Evolutionary conservation across 2,888 invertebrate species (phyloP).

Genomic region (Unio pictorum): DNA sequence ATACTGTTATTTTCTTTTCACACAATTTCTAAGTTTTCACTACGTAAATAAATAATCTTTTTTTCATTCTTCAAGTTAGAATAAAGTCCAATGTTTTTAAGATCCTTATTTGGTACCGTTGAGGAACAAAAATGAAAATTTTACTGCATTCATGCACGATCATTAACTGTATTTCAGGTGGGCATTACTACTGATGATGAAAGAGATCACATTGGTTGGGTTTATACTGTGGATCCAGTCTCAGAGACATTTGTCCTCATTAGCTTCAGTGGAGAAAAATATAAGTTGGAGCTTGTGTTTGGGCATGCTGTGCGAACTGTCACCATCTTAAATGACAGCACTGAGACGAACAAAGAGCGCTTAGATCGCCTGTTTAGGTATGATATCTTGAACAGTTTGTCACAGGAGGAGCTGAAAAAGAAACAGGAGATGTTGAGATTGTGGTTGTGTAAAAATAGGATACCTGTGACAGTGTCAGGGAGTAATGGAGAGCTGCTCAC

Average conservation of each 20-base stretch:
- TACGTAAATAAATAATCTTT: too few species aligned
- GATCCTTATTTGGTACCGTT: too few species aligned
- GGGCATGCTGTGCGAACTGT: constrained; percentile 58
- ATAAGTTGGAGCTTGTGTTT: constrained; percentile 50
- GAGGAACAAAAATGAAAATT: too few species aligned
- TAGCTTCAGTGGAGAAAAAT: constrained; percentile 35
- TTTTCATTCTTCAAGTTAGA: too few species aligned
- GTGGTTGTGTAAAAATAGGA: constrained; percentile 67
- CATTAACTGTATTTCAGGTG: constrained; percentile 30
- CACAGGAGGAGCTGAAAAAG: constrained; percentile 52
- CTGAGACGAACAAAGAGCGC: constrained; percentile 32
- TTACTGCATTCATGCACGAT: too few species aligned
- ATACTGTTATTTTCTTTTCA: too few species aligned
- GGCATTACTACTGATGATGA: constrained; percentile 58
- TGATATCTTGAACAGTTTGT: constrained; percentile 24
- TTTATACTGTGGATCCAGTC: constrained; percentile 70
- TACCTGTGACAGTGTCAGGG: constrained; percentile 61
- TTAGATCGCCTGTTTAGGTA: constrained; percentile 56
- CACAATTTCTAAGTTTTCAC: too few species aligned
- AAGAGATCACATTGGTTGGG: constrained; percentile 57
- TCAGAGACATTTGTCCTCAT: constrained; percentile 63
- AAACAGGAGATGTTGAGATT: constrained; percentile 52
- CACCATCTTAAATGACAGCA: constrained; percentile 47
- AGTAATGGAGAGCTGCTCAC: constrained; percentile 51
- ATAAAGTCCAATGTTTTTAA: too few species aligned